Percentiles rank a stretch among this genome's conserved stretches.
phyloP scores from a whole-genome alignment of 2,797 vertebrate species.

The Glossophaga mutica region DNA sequence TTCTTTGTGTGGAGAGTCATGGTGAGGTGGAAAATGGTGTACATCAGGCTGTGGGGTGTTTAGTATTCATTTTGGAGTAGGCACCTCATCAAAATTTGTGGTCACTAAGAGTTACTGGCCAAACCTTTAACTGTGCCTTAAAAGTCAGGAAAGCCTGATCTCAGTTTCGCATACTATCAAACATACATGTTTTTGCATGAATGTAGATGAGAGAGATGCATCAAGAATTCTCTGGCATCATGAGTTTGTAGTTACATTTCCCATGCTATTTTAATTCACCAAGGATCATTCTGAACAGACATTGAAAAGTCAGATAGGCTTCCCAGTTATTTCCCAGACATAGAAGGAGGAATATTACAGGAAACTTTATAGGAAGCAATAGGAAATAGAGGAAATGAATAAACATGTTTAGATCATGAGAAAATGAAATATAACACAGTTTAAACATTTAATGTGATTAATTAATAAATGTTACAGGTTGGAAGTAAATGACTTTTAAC shows the following conservation, averaged over 20 bases:
- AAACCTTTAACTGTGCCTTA: background rate
- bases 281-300: background rate
- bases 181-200: background rate
- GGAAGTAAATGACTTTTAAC: background rate
- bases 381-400: background rate
- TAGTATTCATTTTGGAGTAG: background rate
- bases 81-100: background rate
- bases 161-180: background rate
- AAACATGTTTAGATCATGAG: background rate
- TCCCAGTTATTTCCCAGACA: background rate
- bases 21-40: background rate
- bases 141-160: background rate
- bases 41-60: background rate
- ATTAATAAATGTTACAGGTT: background rate
- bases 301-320: background rate
- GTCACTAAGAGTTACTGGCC: background rate
- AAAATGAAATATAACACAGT: background rate
- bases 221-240: background rate
- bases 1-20: background rate
- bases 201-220: background rate
- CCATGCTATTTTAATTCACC: background rate
- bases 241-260: background rate
- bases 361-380: background rate
- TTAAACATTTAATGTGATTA: background rate
- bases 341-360: background rate